Base-by-base conservation (phyloP, 2,113 vertebrate species). In the Spea multiplicata region DNA sequence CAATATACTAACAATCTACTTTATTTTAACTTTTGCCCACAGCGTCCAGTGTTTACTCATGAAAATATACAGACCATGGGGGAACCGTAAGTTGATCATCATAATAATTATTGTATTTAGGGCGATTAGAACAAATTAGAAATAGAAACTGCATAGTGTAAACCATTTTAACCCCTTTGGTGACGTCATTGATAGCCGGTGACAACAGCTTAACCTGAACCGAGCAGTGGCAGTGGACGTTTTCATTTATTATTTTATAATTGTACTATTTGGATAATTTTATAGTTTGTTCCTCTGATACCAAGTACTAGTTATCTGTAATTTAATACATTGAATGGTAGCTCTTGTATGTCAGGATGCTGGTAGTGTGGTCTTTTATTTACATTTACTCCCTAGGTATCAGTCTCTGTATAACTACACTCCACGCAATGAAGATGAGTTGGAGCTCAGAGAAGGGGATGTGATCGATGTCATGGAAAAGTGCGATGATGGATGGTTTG, bases 401-500 rank as follows among this genome's bases (percentile, higher is more conserved):
- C 96, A 98, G 92, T 96, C 94, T 77, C 88, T 98, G 86, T 99
- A 98, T 91, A 98, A 97, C 91, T 99, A 99, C 89, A 88, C 91
- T 81, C 96, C 97, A 82, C 94, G 96, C 83, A 99, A 98, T 0
- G 96, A 97, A 88, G 97, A 99, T 77, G 97, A 99, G 89, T 88
- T 99, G 91, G 97, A 99, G 84, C 94, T 99, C 87, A 95, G 88
- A 88, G 97, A 98, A 84, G 95, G 96, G 16, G 97, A 99, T 82
- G 66, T 97, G 68, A 93, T 99, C 46, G 97, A 99, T 59, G 97
- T 99, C 82, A 96, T 98, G 94, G 97, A 99, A 84, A 98, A 96
- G 82, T 99, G 97, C 84, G 97, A 98, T 72, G 97, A 99, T 65
- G 97, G 97, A 84, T 99, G 97, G 97, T 99, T 98, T 92, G 97